Conservation (phyloP, 2,797 vertebrate species). For the Molothrus aeneus region DNA sequence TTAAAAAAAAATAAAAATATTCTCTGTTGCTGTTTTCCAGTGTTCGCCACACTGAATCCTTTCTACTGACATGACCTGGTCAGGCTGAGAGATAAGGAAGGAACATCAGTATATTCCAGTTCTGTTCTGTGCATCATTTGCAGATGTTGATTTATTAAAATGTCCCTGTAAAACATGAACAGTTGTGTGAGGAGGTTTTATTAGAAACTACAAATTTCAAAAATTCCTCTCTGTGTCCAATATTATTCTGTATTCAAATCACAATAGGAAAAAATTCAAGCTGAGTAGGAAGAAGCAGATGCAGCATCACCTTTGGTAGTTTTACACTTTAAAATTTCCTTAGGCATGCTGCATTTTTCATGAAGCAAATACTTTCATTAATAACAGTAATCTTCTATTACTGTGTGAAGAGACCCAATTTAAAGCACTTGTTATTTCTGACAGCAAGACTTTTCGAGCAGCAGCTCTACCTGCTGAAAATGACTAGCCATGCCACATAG, state of each 20-base stretch:
- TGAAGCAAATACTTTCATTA: conserved; percentile 46
- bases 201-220: neutral
- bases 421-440: conserved; percentile 57
- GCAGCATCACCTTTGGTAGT: neutral
- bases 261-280: neutral
- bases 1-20: neutral
- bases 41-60: neutral
- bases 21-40: neutral
- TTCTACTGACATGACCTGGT: neutral
- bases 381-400: conserved; percentile 41
- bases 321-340: conserved; percentile 2
- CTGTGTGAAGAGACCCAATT: conserved; percentile 49
- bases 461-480: conserved; percentile 1
- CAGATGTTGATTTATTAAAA: neutral
- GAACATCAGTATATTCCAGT: neutral
- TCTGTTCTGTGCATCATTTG: neutral
- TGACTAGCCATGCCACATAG: neutral
- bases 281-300: neutral
- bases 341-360: neutral
- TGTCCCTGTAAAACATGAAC: neutral
- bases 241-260: neutral
- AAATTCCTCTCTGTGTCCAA: neutral
- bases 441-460: conserved; percentile 17
- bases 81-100: neutral
- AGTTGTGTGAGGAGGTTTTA: neutral